Conservation (phyloP, 64 coral and sea anemone species). For the Pocillopora damicornis region DNA sequence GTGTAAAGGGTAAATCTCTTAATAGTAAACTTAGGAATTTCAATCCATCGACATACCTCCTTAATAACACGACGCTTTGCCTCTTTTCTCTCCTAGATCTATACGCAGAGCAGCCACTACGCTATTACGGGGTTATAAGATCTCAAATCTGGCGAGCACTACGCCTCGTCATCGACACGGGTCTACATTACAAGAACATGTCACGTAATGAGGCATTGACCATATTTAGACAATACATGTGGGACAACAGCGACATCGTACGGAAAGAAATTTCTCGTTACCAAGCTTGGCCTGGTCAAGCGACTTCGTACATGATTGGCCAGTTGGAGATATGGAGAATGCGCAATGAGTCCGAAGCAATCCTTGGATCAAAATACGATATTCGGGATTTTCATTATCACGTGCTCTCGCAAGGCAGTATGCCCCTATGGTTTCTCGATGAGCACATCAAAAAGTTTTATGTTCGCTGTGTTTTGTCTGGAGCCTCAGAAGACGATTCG, state of each 20-base stretch:
- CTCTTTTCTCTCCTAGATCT: slow-evolving; percentile 20
- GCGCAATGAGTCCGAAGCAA: slow-evolving; percentile 33
- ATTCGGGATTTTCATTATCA: slow-evolving; percentile 64
- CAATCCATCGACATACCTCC: too few relatives aligned
- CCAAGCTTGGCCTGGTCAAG: slow-evolving; percentile 53
- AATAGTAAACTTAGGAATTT: too few relatives aligned
- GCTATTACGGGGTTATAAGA: slow-evolving; percentile 32
- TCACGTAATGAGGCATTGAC: slow-evolving; percentile 40
- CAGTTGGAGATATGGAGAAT: slow-evolving; percentile 48
- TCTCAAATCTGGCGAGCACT: slow-evolving; percentile 57
- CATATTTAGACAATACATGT: slow-evolving; percentile 45
- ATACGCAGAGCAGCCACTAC: slow-evolving; percentile 29
- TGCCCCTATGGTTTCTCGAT: slow-evolving; percentile 38
- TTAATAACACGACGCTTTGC: background rate
- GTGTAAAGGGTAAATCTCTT: too few relatives aligned
- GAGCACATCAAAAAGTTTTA: slow-evolving; percentile 32
- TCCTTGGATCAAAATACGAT: slow-evolving; percentile 30
- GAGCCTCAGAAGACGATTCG: background rate
- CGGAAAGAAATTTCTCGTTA: slow-evolving; percentile 46
- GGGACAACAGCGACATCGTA: slow-evolving; percentile 43
- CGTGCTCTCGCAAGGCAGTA: slow-evolving; percentile 34
- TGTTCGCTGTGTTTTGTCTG: slow-evolving; percentile 30
- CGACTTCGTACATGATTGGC: slow-evolving; percentile 55
- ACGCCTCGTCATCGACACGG: slow-evolving; percentile 46
- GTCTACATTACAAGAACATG: slow-evolving; percentile 54